These are phyloP conservation scores for Osedax fenrisi DNA, from an alignment of 2,888 invertebrate genomes.

Conservation along the genomic window DNA sequence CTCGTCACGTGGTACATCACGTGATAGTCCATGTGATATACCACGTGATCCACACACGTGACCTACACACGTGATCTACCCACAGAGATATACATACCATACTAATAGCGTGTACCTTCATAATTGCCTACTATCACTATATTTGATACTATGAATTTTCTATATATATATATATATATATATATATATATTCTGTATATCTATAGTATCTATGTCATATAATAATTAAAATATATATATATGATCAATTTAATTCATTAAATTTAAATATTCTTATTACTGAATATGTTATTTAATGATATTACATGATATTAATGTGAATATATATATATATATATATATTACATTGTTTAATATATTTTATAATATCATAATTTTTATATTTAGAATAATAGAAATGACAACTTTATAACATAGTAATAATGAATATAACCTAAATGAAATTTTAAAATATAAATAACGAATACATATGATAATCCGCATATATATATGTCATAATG, in stretches of 20 bases:
- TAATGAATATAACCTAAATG: too few relatives aligned
- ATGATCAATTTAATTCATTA: not conserved
- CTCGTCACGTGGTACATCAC: too few relatives aligned
- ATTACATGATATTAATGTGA: not conserved
- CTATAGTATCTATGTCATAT: not conserved
- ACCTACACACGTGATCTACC: too few relatives aligned
- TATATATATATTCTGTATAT: not conserved
- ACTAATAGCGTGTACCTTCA: not conserved
- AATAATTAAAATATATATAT: not conserved
- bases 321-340: not conserved
- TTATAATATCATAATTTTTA: too few relatives aligned
- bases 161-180: slow-evolving; percentile 8
- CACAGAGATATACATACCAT: not conserved
- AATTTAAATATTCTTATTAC: not conserved
- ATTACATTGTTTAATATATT: not conserved
- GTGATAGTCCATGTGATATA: too few relatives aligned
- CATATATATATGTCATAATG: too few relatives aligned
- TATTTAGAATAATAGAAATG: too few relatives aligned
- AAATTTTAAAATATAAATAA: too few relatives aligned
- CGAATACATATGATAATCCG: too few relatives aligned
- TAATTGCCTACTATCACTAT: not conserved
- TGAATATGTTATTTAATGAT: not conserved
- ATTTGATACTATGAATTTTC: not conserved
- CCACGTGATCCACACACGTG: too few relatives aligned
- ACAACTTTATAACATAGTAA: too few relatives aligned